Percentiles rank a stretch among this genome's conserved stretches.
phyloP scores from a whole-genome alignment of 92 coral and sea anemone genomes.

The Plumapathes pennacea region DNA sequence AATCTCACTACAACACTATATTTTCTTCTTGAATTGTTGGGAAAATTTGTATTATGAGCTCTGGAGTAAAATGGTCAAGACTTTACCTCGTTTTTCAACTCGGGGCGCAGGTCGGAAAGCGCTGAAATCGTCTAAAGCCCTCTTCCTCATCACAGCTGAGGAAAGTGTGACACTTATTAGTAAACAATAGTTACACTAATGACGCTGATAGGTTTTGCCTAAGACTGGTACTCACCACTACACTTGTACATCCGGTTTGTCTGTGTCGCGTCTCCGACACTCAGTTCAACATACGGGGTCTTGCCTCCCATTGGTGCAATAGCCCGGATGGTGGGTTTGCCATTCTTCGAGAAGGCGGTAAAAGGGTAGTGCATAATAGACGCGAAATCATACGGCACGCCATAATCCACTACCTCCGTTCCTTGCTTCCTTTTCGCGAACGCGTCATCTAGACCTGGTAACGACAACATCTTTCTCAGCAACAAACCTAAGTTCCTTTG shows the following conservation, averaged over 20 bases:
- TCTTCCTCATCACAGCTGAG: slow-evolving; percentile 44
- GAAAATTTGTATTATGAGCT: too few species aligned
- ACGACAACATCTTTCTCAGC: too few species aligned
- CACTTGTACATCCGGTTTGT: slow-evolving; percentile 71
- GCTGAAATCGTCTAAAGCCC: slow-evolving; percentile 42
- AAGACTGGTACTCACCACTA: slow-evolving; percentile 25
- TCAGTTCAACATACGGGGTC: slow-evolving; percentile 50
- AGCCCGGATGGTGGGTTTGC: slow-evolving; percentile 51
- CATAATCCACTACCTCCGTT: slow-evolving; percentile 57
- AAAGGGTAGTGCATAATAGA: slow-evolving; percentile 75
- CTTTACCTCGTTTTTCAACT: slow-evolving; percentile 50
- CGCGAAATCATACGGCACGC: slow-evolving; percentile 65
- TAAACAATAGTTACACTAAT: not conserved
- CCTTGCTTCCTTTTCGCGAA: slow-evolving; percentile 60
- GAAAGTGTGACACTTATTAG: too few species aligned
- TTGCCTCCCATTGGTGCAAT: slow-evolving; percentile 48
- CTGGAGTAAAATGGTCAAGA: too few species aligned
- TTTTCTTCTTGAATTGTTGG: too few species aligned
- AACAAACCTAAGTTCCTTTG: too few species aligned
- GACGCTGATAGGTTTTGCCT: not conserved
- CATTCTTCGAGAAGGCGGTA: slow-evolving; percentile 68
- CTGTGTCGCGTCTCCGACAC: slow-evolving; percentile 56
- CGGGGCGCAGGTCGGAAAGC: slow-evolving; percentile 51
- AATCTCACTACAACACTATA: too few species aligned
- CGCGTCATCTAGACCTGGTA: slow-evolving; percentile 54